Conservation (phyloP, 1,140 invertebrate species). For the Ceratina calcarata region DNA sequence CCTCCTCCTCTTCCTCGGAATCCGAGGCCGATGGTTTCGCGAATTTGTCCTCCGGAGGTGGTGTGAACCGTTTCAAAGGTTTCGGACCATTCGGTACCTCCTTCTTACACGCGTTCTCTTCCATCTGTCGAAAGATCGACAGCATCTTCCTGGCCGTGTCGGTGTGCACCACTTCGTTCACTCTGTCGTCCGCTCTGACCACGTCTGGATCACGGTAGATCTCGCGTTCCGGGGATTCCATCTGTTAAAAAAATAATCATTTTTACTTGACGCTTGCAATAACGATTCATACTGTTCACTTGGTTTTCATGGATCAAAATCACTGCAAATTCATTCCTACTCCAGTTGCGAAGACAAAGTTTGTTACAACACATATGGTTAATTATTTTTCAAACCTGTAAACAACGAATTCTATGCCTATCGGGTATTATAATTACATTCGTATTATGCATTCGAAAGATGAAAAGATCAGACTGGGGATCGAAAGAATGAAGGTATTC, state of each 20-base stretch:
- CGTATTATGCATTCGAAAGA: background rate
- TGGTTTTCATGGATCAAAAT: background rate
- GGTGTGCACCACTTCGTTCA: conserved; percentile 80
- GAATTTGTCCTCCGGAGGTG: conserved; percentile 88
- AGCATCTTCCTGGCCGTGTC: conserved; percentile 92
- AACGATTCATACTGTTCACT: background rate
- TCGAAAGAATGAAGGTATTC: conserved; percentile 24
- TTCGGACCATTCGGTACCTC: conserved; percentile 85
- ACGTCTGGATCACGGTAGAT: conserved; percentile 89
- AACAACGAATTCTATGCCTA: too few relatives aligned
- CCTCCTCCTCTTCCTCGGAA: conserved; percentile 82
- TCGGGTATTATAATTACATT: background rate
- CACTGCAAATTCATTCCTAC: background rate
- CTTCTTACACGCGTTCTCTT: conserved; percentile 84
- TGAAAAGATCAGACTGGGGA: conserved; percentile 9
- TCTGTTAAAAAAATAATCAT: conserved; percentile 67
- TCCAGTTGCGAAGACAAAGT: background rate
- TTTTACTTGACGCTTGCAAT: background rate
- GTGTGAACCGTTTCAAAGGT: conserved; percentile 93
- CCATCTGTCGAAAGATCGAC: conserved; percentile 92
- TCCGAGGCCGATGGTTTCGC: conserved; percentile 80
- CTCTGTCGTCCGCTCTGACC: conserved; percentile 84
- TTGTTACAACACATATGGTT: background rate
- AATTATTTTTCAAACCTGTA: background rate
- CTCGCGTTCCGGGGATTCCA: conserved; percentile 87